Evolutionary conservation across 2,113 vertebrate species (phyloP), one percentile per base, ranked within the genome.

Genomic region (Conger conger): DNA sequence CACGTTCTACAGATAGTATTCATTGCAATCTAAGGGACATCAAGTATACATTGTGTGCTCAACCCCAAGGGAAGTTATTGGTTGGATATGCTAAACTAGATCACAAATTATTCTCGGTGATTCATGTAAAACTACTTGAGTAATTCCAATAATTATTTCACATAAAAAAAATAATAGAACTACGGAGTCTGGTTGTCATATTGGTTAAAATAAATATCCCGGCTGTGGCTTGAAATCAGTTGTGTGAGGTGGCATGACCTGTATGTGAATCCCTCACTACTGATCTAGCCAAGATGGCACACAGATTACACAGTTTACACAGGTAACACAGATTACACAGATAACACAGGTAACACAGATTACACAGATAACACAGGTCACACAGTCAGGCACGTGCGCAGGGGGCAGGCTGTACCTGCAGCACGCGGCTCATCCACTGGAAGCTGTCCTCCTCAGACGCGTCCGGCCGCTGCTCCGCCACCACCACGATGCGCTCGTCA

Each of bases 381-480:
- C 45, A 50, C 33, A 60, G 50, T 18, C 11, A 15, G 8, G 4
- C 35, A 40, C 15, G n/a, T 17, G 2, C 1, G 8, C 68, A 76
- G 33, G 33, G 27, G 79, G 37, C 8, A 4, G 86, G 23, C 82
- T 89, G 84, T 90, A 99, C 98, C 97, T 99, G 98, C 53, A 99
- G 94, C 82, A 99, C 97, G 0, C 98, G 96, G 90, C 98, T 98
- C 98, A 99, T 99, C 98, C 98, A 99, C 93, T 98, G 98, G 91
- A 99, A 99, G 92, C 98, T 99, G 94, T 99, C 98, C 89, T 99
- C 98, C 92, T 99, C 98, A 0, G 98, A 98, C 0, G 98, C 96
- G 0, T 99, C 98, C 0, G 98, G 98, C 85, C 98, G 95, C 93
- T 99, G 98, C 90, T 99, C 98, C 0, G 98, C 98, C 89, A 99